Evolutionary conservation across 92 coral and sea anemone species (phyloP), one percentile per base, ranked within the genome.

Genomic region (Muricea muricata): DNA sequence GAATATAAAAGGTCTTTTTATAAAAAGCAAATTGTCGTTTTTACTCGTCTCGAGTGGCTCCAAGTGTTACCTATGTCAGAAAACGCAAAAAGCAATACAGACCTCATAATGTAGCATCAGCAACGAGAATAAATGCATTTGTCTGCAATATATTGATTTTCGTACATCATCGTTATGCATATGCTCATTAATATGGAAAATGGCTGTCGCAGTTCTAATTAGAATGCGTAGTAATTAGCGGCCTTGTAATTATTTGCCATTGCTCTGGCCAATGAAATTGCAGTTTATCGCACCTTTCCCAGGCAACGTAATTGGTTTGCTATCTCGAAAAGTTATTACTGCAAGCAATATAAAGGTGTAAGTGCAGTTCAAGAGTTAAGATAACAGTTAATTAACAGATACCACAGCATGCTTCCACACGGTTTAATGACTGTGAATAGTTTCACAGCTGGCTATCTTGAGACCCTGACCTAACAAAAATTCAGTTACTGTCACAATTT

Each of bases 1-100:
- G n/a, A n/a, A 31, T 48, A 75, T 47, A 75, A 47, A 75, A 50
- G n/a, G 48, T 63, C 70, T 30, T 63, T 61, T 26, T 63, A 63
- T 63, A 15, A 15, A 63, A 63, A 15, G 34, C 37, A 29, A 63
- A 63, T 28, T 29, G 70, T 7, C 15, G 15, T 60, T 28, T 60
- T 54, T 54, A 54, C n/a, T n/a, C n/a, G n/a, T n/a, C n/a, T n/a
- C n/a, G n/a, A n/a, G n/a, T n/a, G 61, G 6, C 20, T 23, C 24
- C 25, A 54, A 54, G 20, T 57, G 24, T 54, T 3, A 54, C n/a
- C 15, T 2, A 54, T 2, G 42, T 4, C 61, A 23, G 20, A n/a
- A 15, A 3, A 54, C 61, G 7, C 4, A 23, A 54, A 14, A 28
- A 7, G 70, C 70, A 21, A 10, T n/a, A 25, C 28, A 7, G n/a